phyloP scores from a whole-genome alignment of 1,140 invertebrate species.

The Ceratina australensis region DNA sequence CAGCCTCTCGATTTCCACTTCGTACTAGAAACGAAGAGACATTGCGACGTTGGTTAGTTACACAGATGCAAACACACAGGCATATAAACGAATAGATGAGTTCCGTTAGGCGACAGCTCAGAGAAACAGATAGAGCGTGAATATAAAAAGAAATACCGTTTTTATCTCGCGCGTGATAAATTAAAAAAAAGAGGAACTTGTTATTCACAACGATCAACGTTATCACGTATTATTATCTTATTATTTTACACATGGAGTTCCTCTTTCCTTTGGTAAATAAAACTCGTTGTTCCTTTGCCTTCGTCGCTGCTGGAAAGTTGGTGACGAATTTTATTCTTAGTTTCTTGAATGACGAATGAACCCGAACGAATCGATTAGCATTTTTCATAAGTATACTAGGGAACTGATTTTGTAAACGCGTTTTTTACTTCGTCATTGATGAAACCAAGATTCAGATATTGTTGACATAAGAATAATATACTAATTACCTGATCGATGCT shows the following conservation, averaged over 20 bases:
- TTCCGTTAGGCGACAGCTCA: constrained; percentile 36
- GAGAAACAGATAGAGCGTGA: constrained; percentile 2
- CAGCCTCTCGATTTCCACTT: constrained; percentile 89
- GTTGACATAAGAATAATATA: neutral
- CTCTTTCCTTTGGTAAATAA: constrained; percentile 14
- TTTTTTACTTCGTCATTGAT: neutral
- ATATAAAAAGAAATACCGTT: neutral
- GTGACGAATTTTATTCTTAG: neutral
- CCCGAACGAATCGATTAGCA: neutral
- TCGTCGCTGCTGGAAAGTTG: neutral
- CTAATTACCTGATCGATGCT: constrained; percentile 83
- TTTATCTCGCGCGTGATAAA: neutral
- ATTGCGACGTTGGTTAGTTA: constrained; percentile 73
- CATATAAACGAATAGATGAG: neutral
- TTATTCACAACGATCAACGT: constrained; percentile 39
- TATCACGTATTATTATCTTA: neutral
- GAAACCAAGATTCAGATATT: neutral
- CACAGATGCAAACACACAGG: constrained; percentile 44
- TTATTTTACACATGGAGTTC: constrained; percentile 34
- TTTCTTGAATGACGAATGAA: neutral
- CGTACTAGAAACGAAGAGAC: constrained; percentile 80
- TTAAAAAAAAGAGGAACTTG: constrained; percentile 39
- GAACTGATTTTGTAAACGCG: too few relatives aligned
- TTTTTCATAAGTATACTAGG: too few relatives aligned
- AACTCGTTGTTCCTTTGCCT: neutral